These are phyloP conservation scores for Triplophysa yarkandensis DNA, from an alignment of 2,797 vertebrate genomes.

Conservation along the genomic window DNA sequence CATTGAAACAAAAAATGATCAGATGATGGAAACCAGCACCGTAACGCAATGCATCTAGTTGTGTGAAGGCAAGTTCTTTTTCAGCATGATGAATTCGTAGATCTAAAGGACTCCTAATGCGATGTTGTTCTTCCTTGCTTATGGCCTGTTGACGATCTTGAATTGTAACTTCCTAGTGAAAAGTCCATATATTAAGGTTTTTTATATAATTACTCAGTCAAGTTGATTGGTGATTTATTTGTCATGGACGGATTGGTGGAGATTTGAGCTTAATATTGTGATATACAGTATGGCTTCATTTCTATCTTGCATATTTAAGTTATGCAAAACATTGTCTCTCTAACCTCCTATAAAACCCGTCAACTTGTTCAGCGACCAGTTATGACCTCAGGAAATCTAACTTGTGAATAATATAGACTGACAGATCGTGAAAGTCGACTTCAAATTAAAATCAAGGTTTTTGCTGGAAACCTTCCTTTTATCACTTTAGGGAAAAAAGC, in stretches of 20 bases:
- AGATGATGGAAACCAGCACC: neutral
- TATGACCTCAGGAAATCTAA: too few relatives aligned
- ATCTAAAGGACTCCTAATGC: neutral
- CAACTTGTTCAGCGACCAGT: neutral
- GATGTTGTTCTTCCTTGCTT: neutral
- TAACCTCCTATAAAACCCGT: too few relatives aligned
- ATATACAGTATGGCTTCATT: conserved; percentile 60
- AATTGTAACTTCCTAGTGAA: too few relatives aligned
- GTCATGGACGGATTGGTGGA: conserved; percentile 66
- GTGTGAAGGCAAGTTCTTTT: neutral
- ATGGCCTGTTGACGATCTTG: too few relatives aligned
- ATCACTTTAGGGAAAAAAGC: too few relatives aligned
- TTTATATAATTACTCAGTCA: too few relatives aligned
- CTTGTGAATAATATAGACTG: too few relatives aligned
- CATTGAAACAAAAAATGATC: neutral
- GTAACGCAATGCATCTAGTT: neutral
- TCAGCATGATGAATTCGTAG: neutral
- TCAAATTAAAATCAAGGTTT: too few relatives aligned
- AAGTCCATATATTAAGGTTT: too few relatives aligned
- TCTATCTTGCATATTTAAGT: neutral
- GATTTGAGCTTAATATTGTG: conserved; percentile 70
- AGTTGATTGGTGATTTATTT: conserved; percentile 75
- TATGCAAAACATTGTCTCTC: too few relatives aligned
- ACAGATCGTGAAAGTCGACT: too few relatives aligned
- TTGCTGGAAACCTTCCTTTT: too few relatives aligned